Percentiles rank a stretch among this genome's conserved stretches.
Conservation (phyloP, 2,888 invertebrate species). For the Molorchus minor region DNA sequence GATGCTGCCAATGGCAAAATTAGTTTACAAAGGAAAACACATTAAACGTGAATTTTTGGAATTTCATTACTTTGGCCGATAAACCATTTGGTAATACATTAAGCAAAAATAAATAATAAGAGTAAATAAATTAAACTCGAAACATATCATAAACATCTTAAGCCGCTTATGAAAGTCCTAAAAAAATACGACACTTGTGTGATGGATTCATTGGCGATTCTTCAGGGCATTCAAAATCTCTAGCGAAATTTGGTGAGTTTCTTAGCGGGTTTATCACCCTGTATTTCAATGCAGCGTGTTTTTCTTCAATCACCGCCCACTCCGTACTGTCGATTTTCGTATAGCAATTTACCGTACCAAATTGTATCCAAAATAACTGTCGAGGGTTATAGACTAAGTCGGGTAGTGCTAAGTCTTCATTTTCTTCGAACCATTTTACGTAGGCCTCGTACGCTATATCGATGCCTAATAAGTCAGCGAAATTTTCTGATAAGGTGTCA, state of each 20-base stretch:
- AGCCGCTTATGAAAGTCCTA: too few species aligned
- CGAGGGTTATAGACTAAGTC: constrained; percentile 71
- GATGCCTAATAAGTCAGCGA: constrained; percentile 72
- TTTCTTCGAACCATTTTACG: constrained; percentile 73
- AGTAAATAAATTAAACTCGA: background rate
- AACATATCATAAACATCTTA: background rate
- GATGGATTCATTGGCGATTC: constrained; percentile 70
- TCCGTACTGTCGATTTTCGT: background rate
- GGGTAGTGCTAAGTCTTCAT: constrained; percentile 69
- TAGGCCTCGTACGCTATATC: constrained; percentile 89
- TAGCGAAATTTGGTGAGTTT: constrained; percentile 68
- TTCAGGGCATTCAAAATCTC: constrained; percentile 68
- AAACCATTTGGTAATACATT: too few species aligned
- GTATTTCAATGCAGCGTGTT: background rate
- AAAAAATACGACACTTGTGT: constrained; percentile 64
- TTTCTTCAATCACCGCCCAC: background rate
- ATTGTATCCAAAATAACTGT: constrained; percentile 77
- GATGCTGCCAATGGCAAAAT: too few species aligned
- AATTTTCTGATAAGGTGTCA: background rate
- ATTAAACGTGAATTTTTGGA: too few species aligned
- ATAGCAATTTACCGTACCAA: constrained; percentile 6
- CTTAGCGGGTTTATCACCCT: constrained; percentile 67
- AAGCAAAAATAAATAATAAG: constrained; percentile 64
- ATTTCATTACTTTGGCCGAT: too few species aligned
- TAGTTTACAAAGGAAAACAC: too few species aligned